Evolutionary conservation across 2,113 vertebrate species (phyloP), one percentile per base, ranked within the genome.

Genomic region (Sorex araneus): DNA sequence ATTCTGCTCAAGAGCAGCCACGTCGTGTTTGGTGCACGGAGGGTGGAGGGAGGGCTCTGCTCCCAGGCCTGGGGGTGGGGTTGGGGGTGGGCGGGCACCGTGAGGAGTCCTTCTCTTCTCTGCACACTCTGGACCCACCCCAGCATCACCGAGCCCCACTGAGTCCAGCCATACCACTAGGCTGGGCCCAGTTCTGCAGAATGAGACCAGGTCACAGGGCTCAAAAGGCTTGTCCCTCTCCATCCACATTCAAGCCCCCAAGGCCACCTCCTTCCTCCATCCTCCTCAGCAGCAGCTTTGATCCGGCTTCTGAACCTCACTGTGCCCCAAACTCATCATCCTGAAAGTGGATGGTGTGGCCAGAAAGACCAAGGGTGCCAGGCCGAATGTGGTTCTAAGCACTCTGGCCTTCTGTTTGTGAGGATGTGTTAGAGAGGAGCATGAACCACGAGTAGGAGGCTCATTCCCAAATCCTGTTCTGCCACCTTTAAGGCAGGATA

Each of bases 401-500:
- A 43, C 50, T 34, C 50, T 34, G 60, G 30, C 32, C 27, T 47
- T 60, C n/a, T 19, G 23, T 60, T 4, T 21, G 16, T 12, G 54
- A 54, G 30, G 63, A 0, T 25, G 47, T 25, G 15, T 3, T 40
- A 8, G n/a, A 8, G 1, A 16, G 67, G 67, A 36, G 28, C 30
- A 50, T 13, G 21, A 30, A 69, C 57, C 63, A 25, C 34, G 50
- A 8, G 8, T 30, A 78, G n/a, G 27, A 30, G 30, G 54, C 34
- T 92, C 75, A 21, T 74, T 80, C 54, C 28, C 67, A 92, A 54
- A 70, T 54, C 67, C 60, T n/a, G 57, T 67, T 79, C 57, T 25
- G 64, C 57, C 32, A 23, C 28, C 28, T 8, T 27, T 50, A 50
- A 50, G 13, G 47, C 47, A 50, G 47, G 13, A 50, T 50, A 50